These are phyloP conservation scores for Poecilia wingei DNA, from an alignment of 2,797 vertebrate genomes.

Conservation along the genomic window DNA sequence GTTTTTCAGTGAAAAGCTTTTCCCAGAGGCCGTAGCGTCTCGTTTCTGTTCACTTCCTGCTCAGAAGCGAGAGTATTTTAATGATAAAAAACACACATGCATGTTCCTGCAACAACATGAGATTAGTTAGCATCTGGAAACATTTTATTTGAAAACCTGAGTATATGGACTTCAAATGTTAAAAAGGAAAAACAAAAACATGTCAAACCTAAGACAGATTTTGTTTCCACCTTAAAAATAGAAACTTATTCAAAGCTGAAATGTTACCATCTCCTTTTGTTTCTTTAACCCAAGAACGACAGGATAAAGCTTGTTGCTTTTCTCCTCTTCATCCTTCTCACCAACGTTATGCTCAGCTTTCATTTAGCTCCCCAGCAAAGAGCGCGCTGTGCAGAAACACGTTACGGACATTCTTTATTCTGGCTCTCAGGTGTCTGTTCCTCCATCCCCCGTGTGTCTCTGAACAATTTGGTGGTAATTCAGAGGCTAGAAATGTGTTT, in stretches of 20 bases:
- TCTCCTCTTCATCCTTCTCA: neutral
- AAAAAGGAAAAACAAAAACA: neutral
- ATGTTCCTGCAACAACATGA: neutral
- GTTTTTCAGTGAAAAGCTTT: neutral
- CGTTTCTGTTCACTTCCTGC: neutral
- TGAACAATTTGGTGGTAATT: conserved; percentile 6
- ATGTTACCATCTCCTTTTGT: neutral
- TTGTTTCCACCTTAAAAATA: neutral
- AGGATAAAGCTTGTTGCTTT: neutral
- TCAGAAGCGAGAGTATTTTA: neutral
- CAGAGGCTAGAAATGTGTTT: conserved; percentile 3
- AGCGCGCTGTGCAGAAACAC: neutral
- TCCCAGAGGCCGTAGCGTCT: neutral
- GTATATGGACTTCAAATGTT: neutral
- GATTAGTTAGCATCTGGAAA: neutral
- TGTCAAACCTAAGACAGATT: neutral
- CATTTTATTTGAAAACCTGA: neutral
- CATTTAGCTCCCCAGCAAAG: neutral
- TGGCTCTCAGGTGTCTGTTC: neutral
- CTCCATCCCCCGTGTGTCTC: neutral
- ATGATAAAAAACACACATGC: neutral
- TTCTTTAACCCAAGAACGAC: neutral
- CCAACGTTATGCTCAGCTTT: neutral
- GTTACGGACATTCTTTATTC: neutral
- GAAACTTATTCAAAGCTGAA: neutral